A percentile compares a stretch with the other conserved stretches of the same genome.
Conservation (phyloP, 2,113 vertebrate genomes). For the Zonotrichia leucophrys region DNA sequence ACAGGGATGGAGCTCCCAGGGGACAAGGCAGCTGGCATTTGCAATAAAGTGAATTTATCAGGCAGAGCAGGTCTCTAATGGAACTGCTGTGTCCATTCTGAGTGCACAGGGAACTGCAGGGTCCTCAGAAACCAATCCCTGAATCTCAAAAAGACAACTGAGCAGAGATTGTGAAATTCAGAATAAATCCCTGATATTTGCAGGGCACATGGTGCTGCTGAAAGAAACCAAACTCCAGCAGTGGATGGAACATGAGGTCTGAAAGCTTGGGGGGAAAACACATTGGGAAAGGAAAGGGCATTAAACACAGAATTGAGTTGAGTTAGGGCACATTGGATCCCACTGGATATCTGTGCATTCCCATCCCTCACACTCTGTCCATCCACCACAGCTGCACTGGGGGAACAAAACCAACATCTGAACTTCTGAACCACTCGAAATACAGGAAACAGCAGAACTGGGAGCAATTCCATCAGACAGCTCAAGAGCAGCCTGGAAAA, state of each 20-base stretch:
- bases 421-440: background rate
- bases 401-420: background rate
- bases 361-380: background rate
- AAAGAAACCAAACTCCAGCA: background rate
- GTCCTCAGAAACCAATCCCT: background rate
- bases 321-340: background rate
- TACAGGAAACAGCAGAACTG: background rate
- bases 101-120: background rate
- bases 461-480: background rate
- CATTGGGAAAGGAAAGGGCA: background rate
- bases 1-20: background rate
- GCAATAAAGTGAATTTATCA: background rate
- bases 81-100: background rate
- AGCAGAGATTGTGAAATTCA: too few species aligned
- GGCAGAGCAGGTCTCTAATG: background rate
- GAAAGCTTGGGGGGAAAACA: background rate
- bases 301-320: rapidly evolving
- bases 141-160: background rate
- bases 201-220: background rate
- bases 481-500: background rate
- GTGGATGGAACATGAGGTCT: background rate
- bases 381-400: background rate
- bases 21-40: background rate
- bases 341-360: background rate
- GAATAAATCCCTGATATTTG: too few species aligned